phyloP scores from a whole-genome alignment of 53 echinoderm and acorn worm species.

The Holothuria leucospilota region DNA sequence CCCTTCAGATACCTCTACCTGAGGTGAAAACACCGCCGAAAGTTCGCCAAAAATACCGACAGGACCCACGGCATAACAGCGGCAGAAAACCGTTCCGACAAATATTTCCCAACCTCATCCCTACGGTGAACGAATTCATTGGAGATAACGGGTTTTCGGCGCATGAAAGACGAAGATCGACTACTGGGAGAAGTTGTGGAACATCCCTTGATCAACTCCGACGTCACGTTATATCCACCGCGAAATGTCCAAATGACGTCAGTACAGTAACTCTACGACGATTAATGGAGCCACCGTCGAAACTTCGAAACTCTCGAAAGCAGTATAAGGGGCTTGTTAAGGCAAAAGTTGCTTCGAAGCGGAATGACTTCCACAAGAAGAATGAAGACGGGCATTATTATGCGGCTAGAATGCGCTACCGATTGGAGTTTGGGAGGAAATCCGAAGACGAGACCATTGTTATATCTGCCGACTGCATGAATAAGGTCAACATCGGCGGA shows the following conservation, averaged over 20 bases:
- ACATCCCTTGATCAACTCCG: constrained; percentile 14
- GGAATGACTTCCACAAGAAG: constrained; percentile 32
- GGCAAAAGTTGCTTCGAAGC: constrained; percentile 41
- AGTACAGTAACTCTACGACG: constrained; percentile 36
- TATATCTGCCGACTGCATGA: constrained; percentile 63
- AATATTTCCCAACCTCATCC: background rate
- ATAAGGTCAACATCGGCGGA: constrained; percentile 57
- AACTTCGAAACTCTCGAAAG: background rate
- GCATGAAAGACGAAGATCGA: constrained; percentile 15
- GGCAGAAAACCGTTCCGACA: background rate
- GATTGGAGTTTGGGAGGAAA: constrained; percentile 58
- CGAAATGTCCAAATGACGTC: constrained; percentile 21
- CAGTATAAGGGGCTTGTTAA: constrained; percentile 46
- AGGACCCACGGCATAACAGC: constrained; percentile 1
- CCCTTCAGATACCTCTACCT: constrained; percentile 6
- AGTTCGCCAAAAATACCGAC: too few relatives aligned
- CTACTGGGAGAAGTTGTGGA: constrained; percentile 42
- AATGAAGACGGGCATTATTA: constrained; percentile 52
- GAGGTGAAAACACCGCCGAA: background rate
- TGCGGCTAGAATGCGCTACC: constrained; percentile 49
- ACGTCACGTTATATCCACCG: constrained; percentile 1
- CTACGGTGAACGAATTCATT: background rate
- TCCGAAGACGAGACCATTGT: constrained; percentile 23
- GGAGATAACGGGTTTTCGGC: background rate
- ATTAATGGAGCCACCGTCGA: constrained; percentile 38